Percentiles rank a stretch among this genome's conserved stretches.
Conservation (phyloP, 2,888 invertebrate species). For the Dolichopus griseipennis region DNA sequence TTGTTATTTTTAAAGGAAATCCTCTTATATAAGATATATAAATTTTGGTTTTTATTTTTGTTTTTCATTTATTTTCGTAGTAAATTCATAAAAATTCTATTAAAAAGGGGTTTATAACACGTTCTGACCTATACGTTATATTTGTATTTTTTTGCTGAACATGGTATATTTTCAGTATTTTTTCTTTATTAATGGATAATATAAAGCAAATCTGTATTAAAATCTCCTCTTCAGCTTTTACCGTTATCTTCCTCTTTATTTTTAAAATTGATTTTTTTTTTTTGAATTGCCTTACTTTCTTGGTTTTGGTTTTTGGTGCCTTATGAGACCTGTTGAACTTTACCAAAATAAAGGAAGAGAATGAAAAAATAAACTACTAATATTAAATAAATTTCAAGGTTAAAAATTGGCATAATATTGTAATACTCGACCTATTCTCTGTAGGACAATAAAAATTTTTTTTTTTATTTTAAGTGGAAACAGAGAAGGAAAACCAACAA, state of each 20-base stretch:
- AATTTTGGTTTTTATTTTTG: no score
- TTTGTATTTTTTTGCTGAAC: background rate
- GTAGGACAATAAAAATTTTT: background rate
- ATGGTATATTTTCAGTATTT: background rate
- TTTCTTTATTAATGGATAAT: background rate
- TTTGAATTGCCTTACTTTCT: background rate
- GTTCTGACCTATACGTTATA: background rate
- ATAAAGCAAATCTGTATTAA: no score
- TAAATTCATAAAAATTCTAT: background rate
- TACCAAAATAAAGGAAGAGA: background rate
- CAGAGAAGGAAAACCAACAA: no score
- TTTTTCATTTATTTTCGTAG: no score
- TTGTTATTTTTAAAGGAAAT: no score
- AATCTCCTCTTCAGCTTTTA: background rate
- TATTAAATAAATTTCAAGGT: background rate
- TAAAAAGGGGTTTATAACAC: background rate
- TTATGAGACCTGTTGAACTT: constrained; percentile 1
- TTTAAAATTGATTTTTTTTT: background rate
- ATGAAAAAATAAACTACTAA: background rate
- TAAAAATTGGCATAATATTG: background rate
- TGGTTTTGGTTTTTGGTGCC: background rate
- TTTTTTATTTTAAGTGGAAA: no score
- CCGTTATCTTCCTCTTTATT: background rate
- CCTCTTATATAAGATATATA: no score
- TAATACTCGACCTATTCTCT: no score